Evolutionary conservation across 2,888 invertebrate species (phyloP).

Genomic region (Aquatica leii): DNA sequence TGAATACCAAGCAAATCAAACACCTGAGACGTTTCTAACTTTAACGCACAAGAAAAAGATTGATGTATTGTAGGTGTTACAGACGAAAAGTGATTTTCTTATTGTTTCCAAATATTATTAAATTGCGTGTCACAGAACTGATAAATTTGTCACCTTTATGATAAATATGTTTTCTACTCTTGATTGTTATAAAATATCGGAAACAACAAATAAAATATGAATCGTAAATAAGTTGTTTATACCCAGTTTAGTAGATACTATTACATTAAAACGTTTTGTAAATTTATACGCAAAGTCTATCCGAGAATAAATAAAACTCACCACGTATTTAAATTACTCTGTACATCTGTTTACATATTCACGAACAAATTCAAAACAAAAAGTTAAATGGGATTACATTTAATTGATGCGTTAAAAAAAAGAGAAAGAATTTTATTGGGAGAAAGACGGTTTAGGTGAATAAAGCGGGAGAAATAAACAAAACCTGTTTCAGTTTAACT

Average conservation of each 20-base stretch:
- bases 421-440: slow-evolving; percentile 57
- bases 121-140: slow-evolving; percentile 14
- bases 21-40: slow-evolving; percentile 33
- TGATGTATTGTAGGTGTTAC: slow-evolving; percentile 33
- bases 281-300: too few relatives aligned
- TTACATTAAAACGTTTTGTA: too few relatives aligned
- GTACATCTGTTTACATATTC: too few relatives aligned
- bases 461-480: slow-evolving; percentile 55
- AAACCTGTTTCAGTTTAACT: slow-evolving; percentile 51
- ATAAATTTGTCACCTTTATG: slow-evolving; percentile 32
- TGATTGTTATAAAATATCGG: slow-evolving; percentile 9
- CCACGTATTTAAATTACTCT: too few relatives aligned
- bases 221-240: too few relatives aligned
- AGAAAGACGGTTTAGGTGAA: slow-evolving; percentile 53
- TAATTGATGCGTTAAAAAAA: slow-evolving; percentile 37
- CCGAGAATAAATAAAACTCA: too few relatives aligned
- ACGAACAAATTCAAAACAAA: too few relatives aligned
- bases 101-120: slow-evolving; percentile 23
- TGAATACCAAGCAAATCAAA: slow-evolving; percentile 33
- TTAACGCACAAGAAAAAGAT: slow-evolving; percentile 28
- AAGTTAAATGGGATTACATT: too few relatives aligned
- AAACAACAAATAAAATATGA: background rate
- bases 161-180: slow-evolving; percentile 14
- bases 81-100: slow-evolving; percentile 20
- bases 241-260: too few relatives aligned